These are phyloP conservation scores for Dendronephthya gigantea DNA, from an alignment of 64 coral and sea anemone species.

Conservation along the genomic window DNA sequence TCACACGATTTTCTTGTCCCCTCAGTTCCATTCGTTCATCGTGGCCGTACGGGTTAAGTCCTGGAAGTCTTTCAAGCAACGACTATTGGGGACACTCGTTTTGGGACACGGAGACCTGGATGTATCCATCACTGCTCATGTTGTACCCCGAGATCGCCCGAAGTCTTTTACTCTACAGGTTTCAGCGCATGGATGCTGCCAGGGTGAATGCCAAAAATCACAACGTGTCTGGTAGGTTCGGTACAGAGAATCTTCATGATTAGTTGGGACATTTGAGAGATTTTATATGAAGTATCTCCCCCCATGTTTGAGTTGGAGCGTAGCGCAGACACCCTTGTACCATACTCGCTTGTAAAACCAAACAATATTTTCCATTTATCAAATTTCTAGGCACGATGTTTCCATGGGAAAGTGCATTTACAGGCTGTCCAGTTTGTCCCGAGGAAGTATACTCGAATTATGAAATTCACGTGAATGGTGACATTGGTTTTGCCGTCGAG, in stretches of 20 bases:
- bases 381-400: constrained; percentile 72
- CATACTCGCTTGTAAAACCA: no score
- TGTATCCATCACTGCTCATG: constrained; percentile 74
- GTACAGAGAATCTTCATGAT: not conserved
- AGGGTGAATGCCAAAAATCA: constrained; percentile 57
- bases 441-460: constrained; percentile 63
- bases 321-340: no score
- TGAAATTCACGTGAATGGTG: constrained; percentile 74
- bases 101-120: constrained; percentile 98
- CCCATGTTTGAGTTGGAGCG: no score
- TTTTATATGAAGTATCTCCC: no score
- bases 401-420: constrained; percentile 95
- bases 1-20: not conserved
- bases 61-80: constrained; percentile 75
- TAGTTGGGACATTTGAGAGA: not conserved
- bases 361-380: not conserved
- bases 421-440: constrained; percentile 85
- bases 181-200: constrained; percentile 54
- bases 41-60: constrained; percentile 82
- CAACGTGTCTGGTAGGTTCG: constrained; percentile 45
- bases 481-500: constrained; percentile 78
- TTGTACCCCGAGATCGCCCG: constrained; percentile 62
- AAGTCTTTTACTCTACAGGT: constrained; percentile 57
- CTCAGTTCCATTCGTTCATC: constrained; percentile 65
- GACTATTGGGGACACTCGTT: constrained; percentile 90